A percentile compares a stretch with the other conserved stretches of the same genome.
These are phyloP conservation scores for Chionodraco myersi DNA, from an alignment of 2,113 vertebrate species.

Conservation along the genomic window DNA sequence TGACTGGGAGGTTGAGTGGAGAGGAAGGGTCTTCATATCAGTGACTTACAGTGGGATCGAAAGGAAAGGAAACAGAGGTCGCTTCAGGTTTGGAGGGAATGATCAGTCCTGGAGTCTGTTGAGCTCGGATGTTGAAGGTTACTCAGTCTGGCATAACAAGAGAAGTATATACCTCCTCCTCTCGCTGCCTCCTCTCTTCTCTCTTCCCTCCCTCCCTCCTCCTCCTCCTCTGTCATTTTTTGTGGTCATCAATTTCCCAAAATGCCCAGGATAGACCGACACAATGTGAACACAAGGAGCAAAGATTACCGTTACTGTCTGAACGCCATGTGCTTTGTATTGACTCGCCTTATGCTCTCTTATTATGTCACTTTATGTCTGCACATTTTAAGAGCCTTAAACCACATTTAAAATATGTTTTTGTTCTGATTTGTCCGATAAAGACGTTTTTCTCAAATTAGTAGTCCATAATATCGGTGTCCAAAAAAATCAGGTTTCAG, in stretches of 20 bases:
- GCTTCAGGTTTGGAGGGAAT: neutral
- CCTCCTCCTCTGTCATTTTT: too few species aligned
- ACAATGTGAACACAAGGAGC: too few species aligned
- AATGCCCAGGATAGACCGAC: too few species aligned
- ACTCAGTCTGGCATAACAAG: neutral
- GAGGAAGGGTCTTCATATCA: neutral
- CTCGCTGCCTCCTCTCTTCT: too few species aligned
- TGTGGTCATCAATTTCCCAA: too few species aligned
- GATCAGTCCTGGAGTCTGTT: slow-evolving; percentile 9
- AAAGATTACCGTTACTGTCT: too few species aligned
- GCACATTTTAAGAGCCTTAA: neutral
- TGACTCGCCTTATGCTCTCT: neutral
- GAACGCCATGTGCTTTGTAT: too few species aligned
- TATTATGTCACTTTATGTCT: neutral
- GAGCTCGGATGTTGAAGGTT: neutral
- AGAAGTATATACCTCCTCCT: too few species aligned
- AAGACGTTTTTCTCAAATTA: neutral
- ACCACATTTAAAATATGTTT: neutral
- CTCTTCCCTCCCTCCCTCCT: too few species aligned
- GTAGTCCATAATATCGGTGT: neutral
- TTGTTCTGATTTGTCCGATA: neutral
- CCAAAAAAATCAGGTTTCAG: neutral
- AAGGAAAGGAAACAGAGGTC: neutral
- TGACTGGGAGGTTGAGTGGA: slow-evolving; percentile 34
- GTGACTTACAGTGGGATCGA: neutral